Evolutionary conservation across 2,113 vertebrate species (phyloP).

Genomic region (Lathamus discolor): DNA sequence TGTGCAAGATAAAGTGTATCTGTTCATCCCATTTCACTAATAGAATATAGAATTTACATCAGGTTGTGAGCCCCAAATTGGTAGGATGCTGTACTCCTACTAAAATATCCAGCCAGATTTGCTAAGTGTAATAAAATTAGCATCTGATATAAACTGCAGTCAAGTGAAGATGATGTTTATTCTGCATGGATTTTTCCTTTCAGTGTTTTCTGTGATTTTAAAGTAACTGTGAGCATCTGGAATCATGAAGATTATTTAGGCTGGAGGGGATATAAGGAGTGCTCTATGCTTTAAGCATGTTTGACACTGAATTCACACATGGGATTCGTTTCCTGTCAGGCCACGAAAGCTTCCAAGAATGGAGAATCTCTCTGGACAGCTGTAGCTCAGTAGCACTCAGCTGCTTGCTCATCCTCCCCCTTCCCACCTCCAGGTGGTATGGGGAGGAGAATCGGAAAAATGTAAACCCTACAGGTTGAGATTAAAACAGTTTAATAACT

Average conservation of each 20-base stretch:
- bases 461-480: background rate
- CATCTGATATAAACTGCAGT: background rate
- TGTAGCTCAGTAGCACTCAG: background rate
- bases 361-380: background rate
- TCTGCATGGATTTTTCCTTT: background rate
- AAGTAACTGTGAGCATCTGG: background rate
- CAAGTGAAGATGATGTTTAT: background rate
- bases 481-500: background rate
- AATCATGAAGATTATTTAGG: background rate
- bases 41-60: background rate
- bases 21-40: background rate
- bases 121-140: background rate
- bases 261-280: background rate
- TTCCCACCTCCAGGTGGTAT: background rate
- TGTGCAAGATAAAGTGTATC: fast-evolving
- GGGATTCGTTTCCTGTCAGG: background rate
- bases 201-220: background rate
- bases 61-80: background rate
- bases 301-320: background rate
- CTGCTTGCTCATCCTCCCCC: background rate
- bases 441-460: background rate
- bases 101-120: background rate
- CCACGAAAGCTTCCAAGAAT: background rate
- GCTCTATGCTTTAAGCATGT: background rate
- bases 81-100: background rate